Evolutionary conservation across 2,888 invertebrate genomes (phyloP), one percentile per base, ranked within the genome.

Genomic region (Conus canariensis): DNA sequence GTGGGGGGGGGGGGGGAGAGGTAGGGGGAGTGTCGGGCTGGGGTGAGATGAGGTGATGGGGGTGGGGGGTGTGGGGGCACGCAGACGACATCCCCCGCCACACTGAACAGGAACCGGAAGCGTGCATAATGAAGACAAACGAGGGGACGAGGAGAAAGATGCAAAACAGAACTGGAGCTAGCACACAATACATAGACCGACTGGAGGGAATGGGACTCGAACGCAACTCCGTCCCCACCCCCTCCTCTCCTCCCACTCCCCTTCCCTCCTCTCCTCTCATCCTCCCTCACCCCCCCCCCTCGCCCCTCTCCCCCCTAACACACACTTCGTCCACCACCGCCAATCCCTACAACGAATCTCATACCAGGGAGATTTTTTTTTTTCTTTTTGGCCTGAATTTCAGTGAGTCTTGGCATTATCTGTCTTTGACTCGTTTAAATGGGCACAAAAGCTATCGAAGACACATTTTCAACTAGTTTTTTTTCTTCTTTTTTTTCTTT

Each of bases 41-140:
- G 16, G 16, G 19, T 16, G n/a, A 22, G 45, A 70, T 22, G 22
- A 16, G 22, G n/a, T 19, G 22, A 80, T 10, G 82, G n/a, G 14
- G 1, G 45, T 45, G 45, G 56, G 16, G 82, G 82, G 14, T 56
- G 45, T 10, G n/a, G 19, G 82, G 30, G 16, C 6, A 74, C 22
- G 56, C 85, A 85, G 60, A 60, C 59, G 85, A 85, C 85, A 85
- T 85, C 59, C 60, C n/a, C 64, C 16, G 12, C 64, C 60, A 60
- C 19, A 25, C n/a, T 14, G 60, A 86, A 64, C 60, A 67, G 86
- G 86, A 86, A 86, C 30, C 86, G 86, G 86, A 86, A 86, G 86
- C 60, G 67, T 30, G 30, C 86, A 86, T 86, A 86, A 86, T 64
- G 86, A 86, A 86, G 86, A 86, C 64, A 45, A 86, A 86, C 25